Evolutionary conservation across 2,113 vertebrate species (phyloP).

Genomic region (Origma solitaria): DNA sequence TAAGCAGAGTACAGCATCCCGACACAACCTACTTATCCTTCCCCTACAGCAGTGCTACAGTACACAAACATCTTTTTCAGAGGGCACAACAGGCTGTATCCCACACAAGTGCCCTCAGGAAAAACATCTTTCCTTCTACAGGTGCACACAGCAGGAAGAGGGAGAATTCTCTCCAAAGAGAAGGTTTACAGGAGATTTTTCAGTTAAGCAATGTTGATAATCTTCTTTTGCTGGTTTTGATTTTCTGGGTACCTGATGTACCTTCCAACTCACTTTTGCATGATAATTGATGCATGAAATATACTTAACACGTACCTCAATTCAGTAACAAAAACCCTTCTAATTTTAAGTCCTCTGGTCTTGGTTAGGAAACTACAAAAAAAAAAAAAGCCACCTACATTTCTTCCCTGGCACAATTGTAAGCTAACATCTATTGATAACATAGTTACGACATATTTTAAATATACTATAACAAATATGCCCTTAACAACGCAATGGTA

Average conservation of each 20-base stretch:
- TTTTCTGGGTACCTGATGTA: neutral
- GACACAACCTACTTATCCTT: neutral
- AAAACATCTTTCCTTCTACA: neutral
- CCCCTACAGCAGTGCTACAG: neutral
- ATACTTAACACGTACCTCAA: neutral
- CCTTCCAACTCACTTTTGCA: neutral
- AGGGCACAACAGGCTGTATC: neutral
- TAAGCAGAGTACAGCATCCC: neutral
- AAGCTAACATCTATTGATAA: neutral
- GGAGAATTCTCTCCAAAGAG: neutral
- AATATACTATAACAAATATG: neutral
- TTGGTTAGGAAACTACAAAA: neutral
- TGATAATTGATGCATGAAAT: neutral
- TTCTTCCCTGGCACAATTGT: neutral
- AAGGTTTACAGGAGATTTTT: neutral
- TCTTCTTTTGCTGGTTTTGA: neutral
- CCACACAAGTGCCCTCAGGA: neutral
- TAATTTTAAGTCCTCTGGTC: neutral
- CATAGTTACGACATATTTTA: neutral
- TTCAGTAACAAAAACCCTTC: neutral
- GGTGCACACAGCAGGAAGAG: neutral
- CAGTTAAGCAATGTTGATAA: neutral
- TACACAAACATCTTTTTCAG: neutral
- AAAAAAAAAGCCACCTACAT: fast-evolving
- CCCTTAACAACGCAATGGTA: neutral